Conservation (phyloP, 2,797 vertebrate species). For the Steatocranus sp. region DNA sequence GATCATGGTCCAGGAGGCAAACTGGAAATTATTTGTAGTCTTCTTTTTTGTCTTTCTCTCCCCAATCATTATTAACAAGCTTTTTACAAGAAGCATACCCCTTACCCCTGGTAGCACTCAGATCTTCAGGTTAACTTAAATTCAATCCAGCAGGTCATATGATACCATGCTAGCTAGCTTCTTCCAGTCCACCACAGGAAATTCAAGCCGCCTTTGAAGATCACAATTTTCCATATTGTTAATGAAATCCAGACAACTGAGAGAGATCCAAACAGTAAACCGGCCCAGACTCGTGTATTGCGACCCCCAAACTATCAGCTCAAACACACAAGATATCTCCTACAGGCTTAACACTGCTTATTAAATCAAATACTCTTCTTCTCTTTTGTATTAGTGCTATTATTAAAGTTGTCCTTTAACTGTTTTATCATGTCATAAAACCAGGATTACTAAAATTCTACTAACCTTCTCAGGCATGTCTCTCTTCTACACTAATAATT, state of each 20-base stretch:
- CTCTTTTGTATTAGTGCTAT: not conserved
- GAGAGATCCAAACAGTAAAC: constrained; percentile 36
- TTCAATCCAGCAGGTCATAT: constrained; percentile 65
- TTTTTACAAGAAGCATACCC: constrained; percentile 22
- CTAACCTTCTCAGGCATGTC: constrained; percentile 15
- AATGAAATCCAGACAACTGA: constrained; percentile 72
- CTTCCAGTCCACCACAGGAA: constrained; percentile 67
- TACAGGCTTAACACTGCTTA: not conserved
- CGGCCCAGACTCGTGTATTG: constrained; percentile 24
- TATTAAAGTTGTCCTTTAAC: not conserved
- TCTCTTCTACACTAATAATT: not conserved
- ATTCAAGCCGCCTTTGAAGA: constrained; percentile 72
- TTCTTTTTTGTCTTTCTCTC: not conserved
- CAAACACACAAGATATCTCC: constrained; percentile 1
- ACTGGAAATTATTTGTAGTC: not conserved
- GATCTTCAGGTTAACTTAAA: constrained; percentile 61
- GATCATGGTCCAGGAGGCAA: not conserved
- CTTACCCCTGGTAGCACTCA: constrained; percentile 39
- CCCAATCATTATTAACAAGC: constrained; percentile 9
- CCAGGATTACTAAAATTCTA: not conserved
- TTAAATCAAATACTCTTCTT: not conserved
- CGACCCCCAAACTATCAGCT: constrained; percentile 20
- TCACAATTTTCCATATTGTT: constrained; percentile 69
- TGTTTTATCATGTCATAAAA: not conserved
- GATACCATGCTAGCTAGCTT: constrained; percentile 52